Conservation (phyloP, 1,140 invertebrate genomes). For the Luehdorfia chinensis region DNA sequence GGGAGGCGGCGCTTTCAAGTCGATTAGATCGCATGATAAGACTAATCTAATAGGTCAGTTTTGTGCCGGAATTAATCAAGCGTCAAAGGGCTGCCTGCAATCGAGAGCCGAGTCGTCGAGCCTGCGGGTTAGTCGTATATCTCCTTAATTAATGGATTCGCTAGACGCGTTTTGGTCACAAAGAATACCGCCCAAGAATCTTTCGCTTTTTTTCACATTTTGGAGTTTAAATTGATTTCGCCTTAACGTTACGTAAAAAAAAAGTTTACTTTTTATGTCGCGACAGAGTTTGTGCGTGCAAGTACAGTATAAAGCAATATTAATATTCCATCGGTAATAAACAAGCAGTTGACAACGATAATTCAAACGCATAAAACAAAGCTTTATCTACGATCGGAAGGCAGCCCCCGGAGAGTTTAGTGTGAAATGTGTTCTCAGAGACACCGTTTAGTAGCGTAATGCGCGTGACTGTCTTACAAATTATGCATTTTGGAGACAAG, state of each 20-base stretch:
- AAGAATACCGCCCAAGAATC: constrained; percentile 59
- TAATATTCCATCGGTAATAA: constrained; percentile 55
- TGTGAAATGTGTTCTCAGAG: constrained; percentile 72
- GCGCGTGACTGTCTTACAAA: constrained; percentile 71
- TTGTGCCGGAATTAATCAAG: constrained; percentile 72
- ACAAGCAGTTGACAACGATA: constrained; percentile 63
- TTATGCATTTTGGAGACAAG: constrained; percentile 73
- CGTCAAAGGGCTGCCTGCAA: constrained; percentile 49
- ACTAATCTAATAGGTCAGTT: constrained; percentile 66
- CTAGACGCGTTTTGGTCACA: constrained; percentile 65
- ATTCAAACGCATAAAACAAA: constrained; percentile 70
- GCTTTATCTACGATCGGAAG: constrained; percentile 65
- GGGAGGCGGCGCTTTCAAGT: constrained; percentile 60
- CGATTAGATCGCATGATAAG: constrained; percentile 67
- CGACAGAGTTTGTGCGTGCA: constrained; percentile 34
- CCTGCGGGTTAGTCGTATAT: constrained; percentile 58
- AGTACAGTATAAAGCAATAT: constrained; percentile 62
- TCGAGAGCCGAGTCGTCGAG: not conserved
- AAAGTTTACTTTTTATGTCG: constrained; percentile 12
- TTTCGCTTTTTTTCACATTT: constrained; percentile 24
- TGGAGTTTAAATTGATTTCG: not conserved
- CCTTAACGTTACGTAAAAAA: constrained; percentile 4
- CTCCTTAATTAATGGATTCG: constrained; percentile 72
- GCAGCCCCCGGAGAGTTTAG: constrained; percentile 56
- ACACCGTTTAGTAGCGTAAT: constrained; percentile 72